A percentile compares a stretch with the other conserved stretches of the same genome.
Evolutionary conservation across 2,888 invertebrate genomes (phyloP).

Genomic region (Galerucella pusilla): DNA sequence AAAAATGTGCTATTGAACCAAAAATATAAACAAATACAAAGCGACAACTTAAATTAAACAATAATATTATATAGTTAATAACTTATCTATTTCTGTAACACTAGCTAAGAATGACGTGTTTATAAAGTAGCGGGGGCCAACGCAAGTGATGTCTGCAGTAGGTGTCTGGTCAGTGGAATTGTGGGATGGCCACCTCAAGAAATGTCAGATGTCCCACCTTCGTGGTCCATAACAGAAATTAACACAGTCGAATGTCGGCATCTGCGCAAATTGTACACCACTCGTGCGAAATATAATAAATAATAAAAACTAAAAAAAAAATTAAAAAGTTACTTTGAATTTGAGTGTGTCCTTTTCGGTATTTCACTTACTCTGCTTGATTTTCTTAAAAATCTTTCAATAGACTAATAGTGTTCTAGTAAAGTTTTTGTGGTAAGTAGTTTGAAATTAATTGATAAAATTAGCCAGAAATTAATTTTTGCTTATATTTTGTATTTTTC

Average conservation of each 20-base stretch:
- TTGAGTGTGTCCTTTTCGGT: constrained; percentile 28
- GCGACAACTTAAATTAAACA: no score
- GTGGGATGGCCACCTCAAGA: constrained; percentile 45
- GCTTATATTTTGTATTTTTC: not conserved
- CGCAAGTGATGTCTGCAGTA: constrained; percentile 31
- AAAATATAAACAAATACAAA: no score
- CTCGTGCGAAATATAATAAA: constrained; percentile 29
- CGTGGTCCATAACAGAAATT: constrained; percentile 45
- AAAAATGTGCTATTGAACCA: no score
- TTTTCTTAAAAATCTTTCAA: not conserved
- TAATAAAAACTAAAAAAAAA: constrained; percentile 12
- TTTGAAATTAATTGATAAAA: not conserved
- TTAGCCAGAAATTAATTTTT: not conserved
- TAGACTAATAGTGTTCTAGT: not conserved
- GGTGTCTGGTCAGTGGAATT: constrained; percentile 45
- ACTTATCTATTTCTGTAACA: not conserved
- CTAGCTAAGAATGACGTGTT: constrained; percentile 18
- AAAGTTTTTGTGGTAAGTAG: not conserved
- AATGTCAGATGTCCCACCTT: constrained; percentile 45
- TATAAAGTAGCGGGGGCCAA: constrained; percentile 27
- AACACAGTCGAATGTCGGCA: constrained; percentile 50
- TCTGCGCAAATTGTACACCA: constrained; percentile 39
- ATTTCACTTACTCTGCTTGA: not conserved
- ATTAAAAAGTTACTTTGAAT: constrained; percentile 26
- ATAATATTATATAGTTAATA: not conserved